A percentile compares a stretch with the other conserved stretches of the same genome.
Evolutionary conservation across 2,113 vertebrate genomes (phyloP).

Genomic region (Emydocephalus ijimae): DNA sequence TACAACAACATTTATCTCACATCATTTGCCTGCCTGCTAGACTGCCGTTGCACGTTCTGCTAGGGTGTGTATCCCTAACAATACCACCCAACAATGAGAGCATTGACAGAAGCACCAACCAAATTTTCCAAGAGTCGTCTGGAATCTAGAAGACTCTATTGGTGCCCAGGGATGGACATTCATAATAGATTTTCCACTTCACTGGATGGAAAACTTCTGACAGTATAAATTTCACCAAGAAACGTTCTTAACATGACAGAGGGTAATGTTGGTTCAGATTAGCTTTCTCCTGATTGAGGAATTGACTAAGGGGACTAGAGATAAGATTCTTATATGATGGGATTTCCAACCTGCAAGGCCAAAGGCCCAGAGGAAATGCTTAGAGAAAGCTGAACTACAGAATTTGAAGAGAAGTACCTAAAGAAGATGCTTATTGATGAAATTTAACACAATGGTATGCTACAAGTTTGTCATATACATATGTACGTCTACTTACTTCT

Average conservation of each 20-base stretch:
- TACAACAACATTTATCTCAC: too few relatives aligned
- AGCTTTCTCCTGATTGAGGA: neutral
- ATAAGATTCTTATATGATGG: neutral
- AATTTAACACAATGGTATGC: neutral
- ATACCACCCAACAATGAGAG: neutral
- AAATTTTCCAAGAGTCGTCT: neutral
- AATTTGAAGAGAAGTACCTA: neutral
- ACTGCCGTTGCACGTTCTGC: too few relatives aligned
- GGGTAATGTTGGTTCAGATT: neutral
- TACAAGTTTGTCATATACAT: neutral
- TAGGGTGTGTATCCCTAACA: too few relatives aligned
- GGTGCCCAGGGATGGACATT: neutral
- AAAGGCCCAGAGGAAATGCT: neutral
- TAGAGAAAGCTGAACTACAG: neutral
- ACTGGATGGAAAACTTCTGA: neutral
- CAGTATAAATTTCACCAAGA: neutral
- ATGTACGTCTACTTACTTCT: neutral
- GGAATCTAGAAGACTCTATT: neutral
- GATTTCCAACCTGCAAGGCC: neutral
- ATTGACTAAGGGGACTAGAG: neutral
- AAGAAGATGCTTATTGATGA: neutral
- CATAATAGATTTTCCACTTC: neutral
- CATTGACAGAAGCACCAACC: neutral
- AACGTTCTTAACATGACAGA: neutral
- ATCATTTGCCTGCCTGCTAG: too few relatives aligned